These are phyloP conservation scores for Pachydiplax longipennis DNA, from an alignment of 2,888 invertebrate species.

Conservation along the genomic window DNA sequence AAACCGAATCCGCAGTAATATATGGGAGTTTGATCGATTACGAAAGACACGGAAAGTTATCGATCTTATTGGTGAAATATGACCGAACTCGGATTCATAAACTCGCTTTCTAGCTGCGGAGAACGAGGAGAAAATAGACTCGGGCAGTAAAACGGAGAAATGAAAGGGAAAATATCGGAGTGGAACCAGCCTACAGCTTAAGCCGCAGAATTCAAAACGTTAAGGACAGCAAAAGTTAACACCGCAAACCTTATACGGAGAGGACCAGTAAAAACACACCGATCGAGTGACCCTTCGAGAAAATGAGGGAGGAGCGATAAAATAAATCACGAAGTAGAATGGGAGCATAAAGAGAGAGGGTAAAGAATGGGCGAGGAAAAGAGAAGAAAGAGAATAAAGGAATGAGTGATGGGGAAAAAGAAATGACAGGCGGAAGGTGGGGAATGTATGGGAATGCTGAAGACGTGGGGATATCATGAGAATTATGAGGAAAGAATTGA, in stretches of 20 bases:
- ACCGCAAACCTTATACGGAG: no score
- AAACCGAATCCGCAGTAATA: no score
- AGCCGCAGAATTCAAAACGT: no score
- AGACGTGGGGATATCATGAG: background rate
- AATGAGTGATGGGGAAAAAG: background rate
- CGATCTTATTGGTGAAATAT: no score
- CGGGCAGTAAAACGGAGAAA: background rate
- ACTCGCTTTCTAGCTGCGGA: no score
- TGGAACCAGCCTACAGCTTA: background rate
- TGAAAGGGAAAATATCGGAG: background rate
- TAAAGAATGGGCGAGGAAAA: background rate
- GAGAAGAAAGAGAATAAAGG: background rate
- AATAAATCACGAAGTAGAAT: background rate
- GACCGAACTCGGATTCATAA: no score
- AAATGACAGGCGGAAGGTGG: background rate
- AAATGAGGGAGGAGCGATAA: background rate
- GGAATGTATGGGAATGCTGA: background rate
- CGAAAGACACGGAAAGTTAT: no score
- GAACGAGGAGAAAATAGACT: background rate
- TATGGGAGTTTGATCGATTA: no score
- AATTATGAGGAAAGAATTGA: background rate
- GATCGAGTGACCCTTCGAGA: background rate
- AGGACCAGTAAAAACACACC: no score
- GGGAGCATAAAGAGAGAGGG: background rate
- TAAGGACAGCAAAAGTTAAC: no score